Percentiles rank a stretch among this genome's conserved stretches.
Conservation (phyloP, 2,888 invertebrate species). For the Drosophila anomalipes region DNA sequence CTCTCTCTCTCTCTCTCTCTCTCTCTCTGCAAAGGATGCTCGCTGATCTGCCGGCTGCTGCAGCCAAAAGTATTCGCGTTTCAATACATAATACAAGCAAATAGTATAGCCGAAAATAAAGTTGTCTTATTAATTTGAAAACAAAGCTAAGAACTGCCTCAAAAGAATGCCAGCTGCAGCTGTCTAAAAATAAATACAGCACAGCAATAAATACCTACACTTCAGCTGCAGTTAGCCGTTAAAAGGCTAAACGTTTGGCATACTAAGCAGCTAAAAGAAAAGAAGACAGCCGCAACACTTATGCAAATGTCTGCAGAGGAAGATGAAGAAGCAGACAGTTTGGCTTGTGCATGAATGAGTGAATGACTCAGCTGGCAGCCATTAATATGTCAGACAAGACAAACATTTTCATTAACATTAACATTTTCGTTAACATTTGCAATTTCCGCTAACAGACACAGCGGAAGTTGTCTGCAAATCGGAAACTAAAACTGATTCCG, state of each 20-base stretch:
- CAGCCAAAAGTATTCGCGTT: neutral
- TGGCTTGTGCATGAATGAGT: conserved; percentile 18
- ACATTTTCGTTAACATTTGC: conserved; percentile 53
- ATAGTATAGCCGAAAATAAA: neutral
- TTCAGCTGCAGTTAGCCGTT: conserved; percentile 64
- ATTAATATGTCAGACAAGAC: conserved; percentile 61
- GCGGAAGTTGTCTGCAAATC: conserved; percentile 63
- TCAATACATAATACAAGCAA: neutral
- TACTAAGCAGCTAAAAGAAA: conserved; percentile 58
- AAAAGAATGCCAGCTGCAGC: conserved; percentile 41
- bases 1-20: neutral
- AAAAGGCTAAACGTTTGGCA: conserved; percentile 70
- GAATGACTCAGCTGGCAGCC: conserved; percentile 37
- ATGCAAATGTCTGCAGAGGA: conserved; percentile 53
- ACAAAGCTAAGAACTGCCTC: conserved; percentile 10
- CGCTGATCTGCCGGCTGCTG: neutral
- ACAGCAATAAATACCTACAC: conserved; percentile 12
- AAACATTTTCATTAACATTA: conserved; percentile 67
- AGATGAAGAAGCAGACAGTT: conserved; percentile 17
- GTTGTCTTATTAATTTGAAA: neutral
- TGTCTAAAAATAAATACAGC: conserved; percentile 54
- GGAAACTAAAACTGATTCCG: conserved; percentile 18
- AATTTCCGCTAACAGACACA: conserved; percentile 65
- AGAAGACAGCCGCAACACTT: conserved; percentile 31
- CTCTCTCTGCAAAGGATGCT: neutral